Percentiles rank a stretch among this genome's conserved stretches.
phyloP scores from a whole-genome alignment of 2,888 invertebrate species.

The Agriopis aurantiaria region DNA sequence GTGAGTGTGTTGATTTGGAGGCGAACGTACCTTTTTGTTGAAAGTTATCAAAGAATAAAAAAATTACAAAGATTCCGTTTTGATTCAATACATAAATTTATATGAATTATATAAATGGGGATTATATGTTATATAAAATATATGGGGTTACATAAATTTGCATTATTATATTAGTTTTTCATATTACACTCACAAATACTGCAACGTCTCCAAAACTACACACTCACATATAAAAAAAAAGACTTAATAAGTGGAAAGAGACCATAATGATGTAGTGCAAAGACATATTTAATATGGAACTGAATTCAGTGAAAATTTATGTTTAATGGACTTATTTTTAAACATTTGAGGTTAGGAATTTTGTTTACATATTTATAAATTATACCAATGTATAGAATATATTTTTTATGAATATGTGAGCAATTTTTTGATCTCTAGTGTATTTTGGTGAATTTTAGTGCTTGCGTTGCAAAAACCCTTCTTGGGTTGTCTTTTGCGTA shows the following conservation, averaged over 20 bases:
- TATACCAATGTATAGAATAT: slow-evolving; percentile 15
- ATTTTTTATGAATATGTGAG: slow-evolving; percentile 33
- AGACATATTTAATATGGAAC: slow-evolving; percentile 53
- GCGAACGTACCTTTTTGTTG: neutral
- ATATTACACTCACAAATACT: neutral
- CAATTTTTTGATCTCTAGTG: slow-evolving; percentile 31
- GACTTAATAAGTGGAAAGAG: slow-evolving; percentile 52
- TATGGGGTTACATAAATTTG: neutral
- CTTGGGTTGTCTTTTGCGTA: slow-evolving; percentile 15
- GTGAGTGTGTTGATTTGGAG: slow-evolving; percentile 48
- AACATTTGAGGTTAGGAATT: slow-evolving; percentile 49
- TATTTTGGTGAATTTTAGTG: slow-evolving; percentile 37
- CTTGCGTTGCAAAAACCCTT: slow-evolving; percentile 40
- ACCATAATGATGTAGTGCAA: slow-evolving; percentile 59
- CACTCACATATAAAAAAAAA: slow-evolving; percentile 14
- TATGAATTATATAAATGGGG: neutral
- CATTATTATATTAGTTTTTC: neutral
- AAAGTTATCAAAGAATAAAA: neutral
- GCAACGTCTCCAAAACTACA: slow-evolving; percentile 35
- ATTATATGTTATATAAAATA: neutral
- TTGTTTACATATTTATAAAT: slow-evolving; percentile 32
- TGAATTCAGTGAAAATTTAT: slow-evolving; percentile 56
- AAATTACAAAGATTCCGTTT: neutral
- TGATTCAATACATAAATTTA: neutral
- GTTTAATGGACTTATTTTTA: slow-evolving; percentile 55